These are phyloP conservation scores for Cirrhinus mrigala DNA, from an alignment of 2,797 vertebrate genomes.

Conservation along the genomic window DNA sequence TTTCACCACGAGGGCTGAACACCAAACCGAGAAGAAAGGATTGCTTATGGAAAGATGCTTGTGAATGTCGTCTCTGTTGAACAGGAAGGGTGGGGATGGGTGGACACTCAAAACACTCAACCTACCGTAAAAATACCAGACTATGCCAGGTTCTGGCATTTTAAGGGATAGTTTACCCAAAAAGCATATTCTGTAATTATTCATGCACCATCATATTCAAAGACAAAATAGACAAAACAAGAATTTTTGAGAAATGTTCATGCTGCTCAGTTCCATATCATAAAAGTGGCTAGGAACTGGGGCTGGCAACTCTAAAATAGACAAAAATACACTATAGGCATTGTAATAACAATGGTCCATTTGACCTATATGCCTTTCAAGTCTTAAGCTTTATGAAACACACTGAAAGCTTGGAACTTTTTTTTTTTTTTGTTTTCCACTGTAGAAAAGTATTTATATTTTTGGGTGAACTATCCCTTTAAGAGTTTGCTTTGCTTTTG, in stretches of 20 bases:
- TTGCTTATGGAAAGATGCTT: constrained; percentile 19
- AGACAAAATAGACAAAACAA: background rate
- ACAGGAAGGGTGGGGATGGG: constrained; percentile 48
- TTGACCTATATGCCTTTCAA: background rate
- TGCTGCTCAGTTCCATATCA: background rate
- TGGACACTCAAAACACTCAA: constrained; percentile 54
- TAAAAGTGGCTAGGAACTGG: background rate
- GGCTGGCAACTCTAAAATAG: background rate
- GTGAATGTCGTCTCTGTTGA: constrained; percentile 59
- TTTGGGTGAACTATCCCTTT: constrained; percentile 2
- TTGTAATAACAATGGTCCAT: background rate
- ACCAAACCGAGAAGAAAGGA: constrained; percentile 9
- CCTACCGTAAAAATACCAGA: background rate
- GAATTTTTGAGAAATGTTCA: background rate
- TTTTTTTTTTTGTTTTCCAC: no score
- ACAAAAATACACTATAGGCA: background rate
- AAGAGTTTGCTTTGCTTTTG: constrained; percentile 3
- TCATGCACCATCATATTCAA: background rate
- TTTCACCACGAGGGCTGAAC: constrained; percentile 26
- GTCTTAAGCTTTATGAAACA: background rate
- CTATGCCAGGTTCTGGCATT: background rate
- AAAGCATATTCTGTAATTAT: background rate
- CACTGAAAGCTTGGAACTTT: background rate
- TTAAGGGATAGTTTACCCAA: constrained; percentile 2
- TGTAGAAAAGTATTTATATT: background rate